Evolutionary conservation across 1,140 invertebrate species (phyloP).

Genomic region (Eupristina koningsbergeri): DNA sequence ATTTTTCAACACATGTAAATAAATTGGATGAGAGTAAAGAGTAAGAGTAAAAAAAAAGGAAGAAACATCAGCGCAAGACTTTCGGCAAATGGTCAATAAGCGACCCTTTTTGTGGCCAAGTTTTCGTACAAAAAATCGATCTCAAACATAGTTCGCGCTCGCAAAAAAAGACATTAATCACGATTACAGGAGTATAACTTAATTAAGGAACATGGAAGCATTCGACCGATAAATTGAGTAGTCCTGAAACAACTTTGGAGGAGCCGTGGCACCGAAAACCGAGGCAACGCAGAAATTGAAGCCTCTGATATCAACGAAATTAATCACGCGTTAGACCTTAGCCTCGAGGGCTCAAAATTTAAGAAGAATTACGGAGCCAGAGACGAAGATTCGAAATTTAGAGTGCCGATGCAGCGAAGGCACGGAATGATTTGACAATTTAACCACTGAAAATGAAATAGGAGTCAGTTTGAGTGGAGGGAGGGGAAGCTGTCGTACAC

Average conservation of each 20-base stretch:
- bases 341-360: not conserved
- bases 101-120: not conserved
- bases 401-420: too few species aligned
- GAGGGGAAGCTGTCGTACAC: not conserved
- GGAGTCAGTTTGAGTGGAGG: conserved; percentile 11
- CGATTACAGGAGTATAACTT: conserved; percentile 37
- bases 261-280: not conserved
- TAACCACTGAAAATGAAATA: conserved; percentile 9
- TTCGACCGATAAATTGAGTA: conserved; percentile 43
- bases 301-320: not conserved
- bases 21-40: too few species aligned
- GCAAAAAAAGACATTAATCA: conserved; percentile 43
- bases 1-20: too few species aligned
- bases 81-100: conserved; percentile 10
- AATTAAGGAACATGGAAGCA: conserved; percentile 39
- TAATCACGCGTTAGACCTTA: not conserved
- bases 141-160: conserved; percentile 6
- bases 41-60: not conserved
- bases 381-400: not conserved
- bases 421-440: not conserved
- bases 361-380: not conserved
- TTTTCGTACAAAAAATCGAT: conserved; percentile 22
- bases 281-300: conserved; percentile 10
- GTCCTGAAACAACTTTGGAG: not conserved
- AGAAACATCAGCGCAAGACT: not conserved